These are phyloP conservation scores for Rhopalosiphum nymphaeae DNA, from an alignment of 2,888 invertebrate genomes.

Conservation along the genomic window DNA sequence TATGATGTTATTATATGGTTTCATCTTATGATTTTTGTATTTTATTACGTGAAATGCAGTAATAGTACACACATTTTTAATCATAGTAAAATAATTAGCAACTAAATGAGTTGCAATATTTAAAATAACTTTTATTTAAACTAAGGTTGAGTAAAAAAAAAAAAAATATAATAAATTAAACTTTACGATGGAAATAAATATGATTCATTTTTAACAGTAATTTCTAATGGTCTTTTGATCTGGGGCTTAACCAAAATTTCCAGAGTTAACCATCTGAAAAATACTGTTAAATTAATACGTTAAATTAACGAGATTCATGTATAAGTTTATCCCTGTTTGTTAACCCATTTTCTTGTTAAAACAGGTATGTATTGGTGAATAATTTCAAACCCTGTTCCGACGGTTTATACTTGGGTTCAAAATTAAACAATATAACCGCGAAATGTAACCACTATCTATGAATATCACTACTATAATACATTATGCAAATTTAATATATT, in stretches of 20 bases:
- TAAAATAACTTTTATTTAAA: neutral
- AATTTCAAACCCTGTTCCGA: neutral
- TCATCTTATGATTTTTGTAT: neutral
- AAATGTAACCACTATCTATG: neutral
- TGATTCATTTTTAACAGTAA: neutral
- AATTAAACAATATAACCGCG: conserved; percentile 20
- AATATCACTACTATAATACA: neutral
- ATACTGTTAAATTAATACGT: neutral
- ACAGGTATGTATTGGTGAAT: neutral
- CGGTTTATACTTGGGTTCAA: neutral
- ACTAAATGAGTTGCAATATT: neutral
- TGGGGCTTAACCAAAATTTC: neutral
- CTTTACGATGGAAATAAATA: neutral
- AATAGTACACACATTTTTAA: neutral
- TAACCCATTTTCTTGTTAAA: neutral
- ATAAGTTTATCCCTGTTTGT: neutral
- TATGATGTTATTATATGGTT: neutral
- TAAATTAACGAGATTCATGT: neutral
- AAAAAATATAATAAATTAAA: neutral
- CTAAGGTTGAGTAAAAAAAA: neutral
- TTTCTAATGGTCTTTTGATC: neutral
- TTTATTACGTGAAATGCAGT: neutral
- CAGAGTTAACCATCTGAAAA: neutral
- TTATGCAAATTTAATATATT: neutral
- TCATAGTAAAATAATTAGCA: neutral